Conservation (phyloP, 2,113 vertebrate species). For the Cygnus buccinator region DNA sequence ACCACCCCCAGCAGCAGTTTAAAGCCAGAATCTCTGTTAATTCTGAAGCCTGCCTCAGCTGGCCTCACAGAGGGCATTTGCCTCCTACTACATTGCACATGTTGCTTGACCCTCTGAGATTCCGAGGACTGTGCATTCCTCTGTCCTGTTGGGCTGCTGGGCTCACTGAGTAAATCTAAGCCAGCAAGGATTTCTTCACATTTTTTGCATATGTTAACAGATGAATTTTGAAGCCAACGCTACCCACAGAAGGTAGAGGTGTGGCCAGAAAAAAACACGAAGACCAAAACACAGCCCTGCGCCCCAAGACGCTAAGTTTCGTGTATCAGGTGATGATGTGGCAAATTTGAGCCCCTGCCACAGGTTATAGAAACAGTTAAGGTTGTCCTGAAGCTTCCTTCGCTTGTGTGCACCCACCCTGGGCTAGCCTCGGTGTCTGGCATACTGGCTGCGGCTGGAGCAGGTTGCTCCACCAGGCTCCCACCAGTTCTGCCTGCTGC, state of each 20-base stretch:
- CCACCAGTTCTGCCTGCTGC: neutral
- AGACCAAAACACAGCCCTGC: too few species aligned
- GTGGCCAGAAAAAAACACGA: neutral
- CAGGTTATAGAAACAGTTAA: neutral
- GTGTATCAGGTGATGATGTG: neutral
- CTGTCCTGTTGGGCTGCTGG: neutral
- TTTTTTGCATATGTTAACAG: neutral
- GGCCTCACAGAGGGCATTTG: neutral
- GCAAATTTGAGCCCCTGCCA: neutral
- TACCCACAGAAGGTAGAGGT: neutral
- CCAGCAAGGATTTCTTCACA: neutral
- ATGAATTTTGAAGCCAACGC: neutral
- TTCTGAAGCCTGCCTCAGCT: neutral
- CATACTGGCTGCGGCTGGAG: rapidly evolving
- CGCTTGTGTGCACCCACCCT: rapidly evolving
- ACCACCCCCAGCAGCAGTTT: neutral
- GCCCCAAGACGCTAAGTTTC: neutral
- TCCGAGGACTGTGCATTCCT: rapidly evolving
- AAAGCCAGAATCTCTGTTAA: neutral
- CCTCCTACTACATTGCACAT: neutral
- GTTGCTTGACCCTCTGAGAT: neutral
- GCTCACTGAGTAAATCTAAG: neutral
- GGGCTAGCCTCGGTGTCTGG: neutral
- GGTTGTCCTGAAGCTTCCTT: neutral
- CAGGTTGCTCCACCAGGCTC: neutral